Conservation (phyloP, 2,888 invertebrate species). For the Cryptus armator region DNA sequence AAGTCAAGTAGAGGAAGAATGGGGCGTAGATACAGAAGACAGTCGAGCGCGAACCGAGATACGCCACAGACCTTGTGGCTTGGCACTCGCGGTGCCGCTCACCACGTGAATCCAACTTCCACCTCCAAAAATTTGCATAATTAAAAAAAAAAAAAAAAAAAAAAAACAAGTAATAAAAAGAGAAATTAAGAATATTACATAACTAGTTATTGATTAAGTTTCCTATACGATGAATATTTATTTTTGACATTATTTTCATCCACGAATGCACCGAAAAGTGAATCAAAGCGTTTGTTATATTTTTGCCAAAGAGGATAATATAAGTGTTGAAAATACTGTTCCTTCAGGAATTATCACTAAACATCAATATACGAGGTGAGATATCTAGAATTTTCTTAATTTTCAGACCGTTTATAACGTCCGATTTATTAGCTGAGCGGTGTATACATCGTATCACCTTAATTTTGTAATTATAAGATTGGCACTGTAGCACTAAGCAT, state of each 20-base stretch:
- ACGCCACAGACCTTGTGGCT: slow-evolving; percentile 75
- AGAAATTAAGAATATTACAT: not conserved
- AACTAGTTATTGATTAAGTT: not conserved
- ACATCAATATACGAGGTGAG: slow-evolving; percentile 64
- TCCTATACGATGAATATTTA: not conserved
- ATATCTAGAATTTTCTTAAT: not conserved
- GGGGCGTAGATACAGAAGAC: slow-evolving; percentile 74
- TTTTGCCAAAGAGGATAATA: slow-evolving; percentile 51
- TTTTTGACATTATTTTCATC: slow-evolving; percentile 40
- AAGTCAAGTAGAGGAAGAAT: slow-evolving; percentile 78
- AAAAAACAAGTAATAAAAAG: slow-evolving; percentile 27
- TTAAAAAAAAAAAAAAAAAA: not conserved
- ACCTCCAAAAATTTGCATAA: not conserved
- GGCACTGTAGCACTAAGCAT: not conserved
- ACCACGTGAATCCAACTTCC: slow-evolving; percentile 71
- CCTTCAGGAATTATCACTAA: slow-evolving; percentile 65
- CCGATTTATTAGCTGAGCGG: not conserved
- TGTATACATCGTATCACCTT: not conserved
- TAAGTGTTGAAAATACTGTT: slow-evolving; percentile 62
- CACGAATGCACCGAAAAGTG: slow-evolving; percentile 61
- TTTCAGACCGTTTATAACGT: not conserved
- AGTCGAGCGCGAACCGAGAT: slow-evolving; percentile 81
- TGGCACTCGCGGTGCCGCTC: slow-evolving; percentile 60
- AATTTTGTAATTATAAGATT: not conserved
- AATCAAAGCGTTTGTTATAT: slow-evolving; percentile 45